Evolutionary conservation across 2,888 invertebrate genomes (phyloP).

Genomic region (Linyphia triangularis): DNA sequence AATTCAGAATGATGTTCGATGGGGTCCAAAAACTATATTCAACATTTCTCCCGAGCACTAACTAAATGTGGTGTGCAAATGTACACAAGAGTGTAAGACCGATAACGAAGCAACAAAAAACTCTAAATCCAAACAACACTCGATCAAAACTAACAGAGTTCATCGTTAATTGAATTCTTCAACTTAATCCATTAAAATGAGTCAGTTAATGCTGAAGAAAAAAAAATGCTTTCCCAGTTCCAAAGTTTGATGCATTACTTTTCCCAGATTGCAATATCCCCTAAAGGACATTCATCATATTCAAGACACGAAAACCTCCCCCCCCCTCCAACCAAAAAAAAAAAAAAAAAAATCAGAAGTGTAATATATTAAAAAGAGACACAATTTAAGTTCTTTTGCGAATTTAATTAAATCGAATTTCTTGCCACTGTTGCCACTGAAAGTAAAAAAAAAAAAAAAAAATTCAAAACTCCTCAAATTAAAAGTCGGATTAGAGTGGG

Average conservation of each 20-base stretch:
- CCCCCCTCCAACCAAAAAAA: not conserved
- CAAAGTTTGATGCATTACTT: not conserved
- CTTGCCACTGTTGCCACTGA: not conserved
- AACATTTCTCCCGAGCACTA: too few relatives aligned
- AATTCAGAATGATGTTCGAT: too few relatives aligned
- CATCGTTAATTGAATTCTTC: not conserved
- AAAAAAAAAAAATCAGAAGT: not conserved
- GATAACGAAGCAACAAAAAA: too few relatives aligned
- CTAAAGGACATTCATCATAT: not conserved
- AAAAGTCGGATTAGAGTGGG: not conserved
- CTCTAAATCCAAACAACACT: too few relatives aligned
- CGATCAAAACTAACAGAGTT: too few relatives aligned
- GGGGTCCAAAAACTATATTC: too few relatives aligned
- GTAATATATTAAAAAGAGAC: conserved; percentile 3
- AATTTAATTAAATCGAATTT: not conserved
- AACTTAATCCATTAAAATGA: not conserved
- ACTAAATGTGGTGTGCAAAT: too few relatives aligned
- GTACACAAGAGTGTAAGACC: too few relatives aligned
- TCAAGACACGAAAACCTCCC: not conserved
- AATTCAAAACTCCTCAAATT: too few relatives aligned
- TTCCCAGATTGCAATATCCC: not conserved
- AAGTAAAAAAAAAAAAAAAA: not conserved
- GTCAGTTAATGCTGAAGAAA: not conserved
- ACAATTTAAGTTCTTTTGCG: not conserved
- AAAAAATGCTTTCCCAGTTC: too few relatives aligned